Evolutionary conservation across 2,888 invertebrate species (phyloP).

Genomic region (Dynastes grantii): DNA sequence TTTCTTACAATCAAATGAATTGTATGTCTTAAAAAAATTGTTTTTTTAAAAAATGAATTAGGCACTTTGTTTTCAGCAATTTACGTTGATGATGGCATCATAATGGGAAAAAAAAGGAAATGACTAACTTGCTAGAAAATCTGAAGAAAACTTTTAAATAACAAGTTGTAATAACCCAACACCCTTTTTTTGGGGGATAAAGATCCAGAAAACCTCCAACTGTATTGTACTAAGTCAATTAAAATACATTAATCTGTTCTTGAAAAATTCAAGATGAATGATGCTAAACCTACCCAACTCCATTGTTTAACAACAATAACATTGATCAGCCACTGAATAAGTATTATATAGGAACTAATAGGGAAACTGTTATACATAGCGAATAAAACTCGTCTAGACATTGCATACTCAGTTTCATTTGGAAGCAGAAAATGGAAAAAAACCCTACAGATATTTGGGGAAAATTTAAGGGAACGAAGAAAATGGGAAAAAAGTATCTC

Average conservation of each 20-base stretch:
- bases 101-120: constrained; percentile 53
- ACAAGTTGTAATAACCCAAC: background rate
- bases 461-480: background rate
- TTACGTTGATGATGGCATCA: constrained; percentile 57
- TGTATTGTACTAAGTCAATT: constrained; percentile 9
- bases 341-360: constrained; percentile 53
- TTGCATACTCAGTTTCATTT: constrained; percentile 49
- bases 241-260: constrained; percentile 17
- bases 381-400: constrained; percentile 53
- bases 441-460: constrained; percentile 48
- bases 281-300: constrained; percentile 49
- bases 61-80: constrained; percentile 54
- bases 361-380: constrained; percentile 54
- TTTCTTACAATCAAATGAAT: background rate
- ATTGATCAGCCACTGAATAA: background rate
- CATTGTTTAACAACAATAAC: background rate
- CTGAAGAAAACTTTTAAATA: constrained; percentile 53
- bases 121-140: constrained; percentile 50
- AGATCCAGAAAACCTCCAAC: constrained; percentile 9
- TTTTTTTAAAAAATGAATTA: constrained; percentile 25
- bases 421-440: constrained; percentile 55
- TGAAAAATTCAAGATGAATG: constrained; percentile 51
- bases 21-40: background rate
- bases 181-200: constrained; percentile 27
- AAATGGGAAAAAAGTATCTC: background rate